Evolutionary conservation across 2,797 vertebrate genomes (phyloP), one percentile per base, ranked within the genome.

Genomic region (Percopsis omiscomaycus): DNA sequence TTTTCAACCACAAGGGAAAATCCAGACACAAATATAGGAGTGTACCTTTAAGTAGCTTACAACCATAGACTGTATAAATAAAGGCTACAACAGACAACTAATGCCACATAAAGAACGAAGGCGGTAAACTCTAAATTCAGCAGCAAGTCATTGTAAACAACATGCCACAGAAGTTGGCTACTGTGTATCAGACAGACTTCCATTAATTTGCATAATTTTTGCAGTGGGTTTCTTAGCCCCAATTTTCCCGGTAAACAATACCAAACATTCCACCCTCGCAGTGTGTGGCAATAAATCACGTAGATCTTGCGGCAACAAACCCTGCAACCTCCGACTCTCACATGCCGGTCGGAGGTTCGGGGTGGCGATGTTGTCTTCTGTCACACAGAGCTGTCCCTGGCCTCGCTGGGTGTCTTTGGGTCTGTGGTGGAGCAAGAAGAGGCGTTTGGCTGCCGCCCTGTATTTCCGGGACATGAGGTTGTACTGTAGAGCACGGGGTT

Each of bases 391-490:
- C 69, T 87, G 86, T 44, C 86, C 85, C 62, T 69, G 85, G 16
- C 80, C 56, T 0, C 53, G 75, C 37, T 28, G 64, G 54, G 63
- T 69, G 4, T 52, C 74, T 5, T 78, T 48, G 47, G 74, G 79
- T 5, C 51, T 29, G 49, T 51, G 82, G 2, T 77, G 77, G 10
- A 90, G 67, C 67, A 94, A 86, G 69, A 95, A 93, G 53, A 96
- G 92, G 65, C 90, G 94, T 46, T 81, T 89, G 77, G 93, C 93
- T 0, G 94, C 95, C 0, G 92, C 87, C 55, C 94, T 80, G 78
- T 95, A 95, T 81, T 95, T 94, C 80, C 90, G 89, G 0, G 93
- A 96, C 87, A 96, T 91, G 79, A 96, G 92, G 86, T 95, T 22
- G 22, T 22, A 22, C 22, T 96, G 88, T 96, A 95, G 77, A 96